Conservation (phyloP, 2,113 vertebrate genomes). For the Speoplatyrhinus poulsoni region DNA sequence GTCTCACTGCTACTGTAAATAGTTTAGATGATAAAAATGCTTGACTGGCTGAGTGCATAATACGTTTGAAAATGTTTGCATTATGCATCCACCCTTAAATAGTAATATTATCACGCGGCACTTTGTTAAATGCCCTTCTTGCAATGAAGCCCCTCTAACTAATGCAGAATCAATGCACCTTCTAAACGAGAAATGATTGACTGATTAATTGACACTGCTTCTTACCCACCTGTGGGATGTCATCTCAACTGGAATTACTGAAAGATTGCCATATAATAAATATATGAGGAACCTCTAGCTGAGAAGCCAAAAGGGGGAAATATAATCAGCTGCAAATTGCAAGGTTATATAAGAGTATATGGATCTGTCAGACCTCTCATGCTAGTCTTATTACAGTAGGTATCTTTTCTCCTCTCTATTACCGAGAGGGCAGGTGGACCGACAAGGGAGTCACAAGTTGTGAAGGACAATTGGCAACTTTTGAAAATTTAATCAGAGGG, state of each 20-base stretch:
- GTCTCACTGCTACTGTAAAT: too few species aligned
- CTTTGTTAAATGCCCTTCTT: slow-evolving; percentile 18
- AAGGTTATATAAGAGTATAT: slow-evolving; percentile 48
- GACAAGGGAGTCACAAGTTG: slow-evolving; percentile 59
- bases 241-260: slow-evolving; percentile 60
- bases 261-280: slow-evolving; percentile 67
- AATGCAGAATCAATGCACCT: slow-evolving; percentile 16
- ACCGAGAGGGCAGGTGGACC: slow-evolving; percentile 55
- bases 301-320: slow-evolving; percentile 39
- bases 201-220: slow-evolving; percentile 55
- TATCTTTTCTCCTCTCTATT: slow-evolving; percentile 24
- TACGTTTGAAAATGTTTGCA: slow-evolving; percentile 29
- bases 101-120: slow-evolving; percentile 10
- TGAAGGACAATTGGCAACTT: slow-evolving; percentile 72
- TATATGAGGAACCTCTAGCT: slow-evolving; percentile 54
- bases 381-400: slow-evolving; percentile 15
- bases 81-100: slow-evolving; percentile 36
- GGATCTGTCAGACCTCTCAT: slow-evolving; percentile 24
- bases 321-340: slow-evolving; percentile 52
- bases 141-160: slow-evolving; percentile 9
- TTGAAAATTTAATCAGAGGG: slow-evolving; percentile 72
- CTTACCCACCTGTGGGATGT: slow-evolving; percentile 35
- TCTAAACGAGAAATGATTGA: slow-evolving; percentile 48
- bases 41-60: slow-evolving; percentile 10
- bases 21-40: too few species aligned